These are phyloP conservation scores for Enteromius treurensis DNA, from an alignment of 2,797 vertebrate species.

Conservation along the genomic window DNA sequence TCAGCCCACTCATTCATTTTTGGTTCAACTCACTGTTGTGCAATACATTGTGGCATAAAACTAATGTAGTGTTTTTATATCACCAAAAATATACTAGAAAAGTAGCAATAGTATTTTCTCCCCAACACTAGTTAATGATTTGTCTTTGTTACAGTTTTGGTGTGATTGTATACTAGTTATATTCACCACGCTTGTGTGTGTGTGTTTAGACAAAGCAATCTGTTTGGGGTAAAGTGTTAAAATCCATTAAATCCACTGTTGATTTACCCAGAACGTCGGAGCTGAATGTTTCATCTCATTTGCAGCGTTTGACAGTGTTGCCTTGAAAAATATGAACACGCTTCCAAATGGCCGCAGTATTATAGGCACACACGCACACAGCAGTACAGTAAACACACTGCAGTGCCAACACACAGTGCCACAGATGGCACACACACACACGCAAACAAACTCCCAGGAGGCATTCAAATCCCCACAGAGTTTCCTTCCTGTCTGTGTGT, in stretches of 20 bases:
- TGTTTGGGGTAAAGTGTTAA: conserved; percentile 2
- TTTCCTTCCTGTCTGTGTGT: conserved; percentile 51
- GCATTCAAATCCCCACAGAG: conserved; percentile 52
- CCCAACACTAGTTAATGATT: neutral
- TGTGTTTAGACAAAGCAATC: conserved; percentile 7
- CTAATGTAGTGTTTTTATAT: neutral
- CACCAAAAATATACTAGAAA: too few species aligned
- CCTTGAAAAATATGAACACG: neutral
- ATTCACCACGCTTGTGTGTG: neutral
- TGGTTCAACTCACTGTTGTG: neutral
- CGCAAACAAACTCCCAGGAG: conserved; percentile 20
- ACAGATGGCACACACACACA: conserved; percentile 51
- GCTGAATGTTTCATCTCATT: conserved; percentile 16
- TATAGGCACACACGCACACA: neutral
- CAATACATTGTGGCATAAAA: neutral
- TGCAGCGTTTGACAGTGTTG: neutral
- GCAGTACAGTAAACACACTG: conserved; percentile 24
- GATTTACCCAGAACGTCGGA: neutral
- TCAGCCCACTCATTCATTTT: neutral
- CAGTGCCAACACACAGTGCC: conserved; percentile 33
- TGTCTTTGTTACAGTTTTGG: neutral
- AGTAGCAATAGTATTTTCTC: neutral
- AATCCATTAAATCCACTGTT: conserved; percentile 12
- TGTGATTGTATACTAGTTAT: neutral
- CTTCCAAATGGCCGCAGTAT: conserved; percentile 19